These are phyloP conservation scores for Autographa pulchrina DNA, from an alignment of 2,888 invertebrate genomes.

Conservation along the genomic window DNA sequence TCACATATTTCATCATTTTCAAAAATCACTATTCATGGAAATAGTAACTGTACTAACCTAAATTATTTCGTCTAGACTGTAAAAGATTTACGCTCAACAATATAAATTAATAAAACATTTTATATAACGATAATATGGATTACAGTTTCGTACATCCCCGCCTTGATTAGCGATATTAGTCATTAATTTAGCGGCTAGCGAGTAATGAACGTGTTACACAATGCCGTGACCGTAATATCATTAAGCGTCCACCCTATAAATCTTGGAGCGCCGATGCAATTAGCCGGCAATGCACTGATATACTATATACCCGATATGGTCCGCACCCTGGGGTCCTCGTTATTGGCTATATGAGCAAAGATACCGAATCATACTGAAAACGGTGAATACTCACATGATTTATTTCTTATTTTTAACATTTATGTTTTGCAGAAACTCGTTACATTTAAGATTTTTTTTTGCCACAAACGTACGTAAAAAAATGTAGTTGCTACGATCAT, in stretches of 20 bases:
- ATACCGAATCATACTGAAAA: not conserved
- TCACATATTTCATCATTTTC: no score
- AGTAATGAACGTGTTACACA: constrained; percentile 8
- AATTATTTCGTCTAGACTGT: no score
- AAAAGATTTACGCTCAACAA: no score
- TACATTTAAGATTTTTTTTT: no score
- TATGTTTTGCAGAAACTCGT: not conserved
- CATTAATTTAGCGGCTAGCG: not conserved
- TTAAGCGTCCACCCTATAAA: constrained; percentile 6
- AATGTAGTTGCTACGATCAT: no score
- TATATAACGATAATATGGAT: not conserved
- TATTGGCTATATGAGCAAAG: not conserved
- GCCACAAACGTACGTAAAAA: no score
- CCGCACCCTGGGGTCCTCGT: not conserved
- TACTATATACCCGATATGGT: not conserved
- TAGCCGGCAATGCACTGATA: constrained; percentile 6
- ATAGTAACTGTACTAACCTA: no score
- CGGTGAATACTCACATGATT: not conserved
- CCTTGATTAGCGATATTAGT: not conserved
- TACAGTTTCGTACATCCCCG: not conserved
- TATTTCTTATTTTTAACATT: not conserved
- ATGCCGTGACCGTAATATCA: not conserved
- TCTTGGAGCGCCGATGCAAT: constrained; percentile 2
- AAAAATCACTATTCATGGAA: no score
- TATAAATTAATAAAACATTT: no score